Evolutionary conservation across 2,113 vertebrate species (phyloP), one percentile per base, ranked within the genome.

Genomic region (Hippocampus comes): DNA sequence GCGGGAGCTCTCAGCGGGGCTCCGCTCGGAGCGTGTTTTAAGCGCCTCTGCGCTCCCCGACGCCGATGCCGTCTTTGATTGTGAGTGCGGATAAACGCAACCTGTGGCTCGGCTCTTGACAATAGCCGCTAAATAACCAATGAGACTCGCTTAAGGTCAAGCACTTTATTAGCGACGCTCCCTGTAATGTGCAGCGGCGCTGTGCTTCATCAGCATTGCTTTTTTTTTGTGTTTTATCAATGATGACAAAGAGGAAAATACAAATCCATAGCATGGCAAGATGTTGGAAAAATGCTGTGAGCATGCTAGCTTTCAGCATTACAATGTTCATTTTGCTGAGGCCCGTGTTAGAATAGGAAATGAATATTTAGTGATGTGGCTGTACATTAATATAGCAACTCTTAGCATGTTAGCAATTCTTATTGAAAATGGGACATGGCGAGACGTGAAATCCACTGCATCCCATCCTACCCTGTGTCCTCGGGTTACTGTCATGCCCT

Each of bases 21-120:
- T 55, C 8, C 67, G 68, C 80, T 65, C 49, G 42, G 66, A 80
- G 75, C 71, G 74, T 85, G 80, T 64, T 64, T 43, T 20, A 67
- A 81, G 78, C 83, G 80, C 78, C 75, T 75, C 27, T 71, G 76
- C 75, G 80, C 72, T 74, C 79, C 49, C 30, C 5, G 42, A 49
- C 43, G 42, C 68, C 10, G 55, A 71, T 82, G 70, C 78, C 83
- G 70, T 30, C 72, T 85, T 79, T 83, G 68, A 81, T 70, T 71
- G 74, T 48, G 78, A 79, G 78, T 77, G 73, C 68, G 71, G 79
- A 87, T 82, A 85, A 86, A 88, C 63, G 60, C 81, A 79, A 80
- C 81, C 83, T 59, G 75, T 27, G 72, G 30, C 72, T 83, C 81
- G 85, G 85, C 78, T 74, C 72, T 76, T 73, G 80, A 84, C 42